Evolutionary conservation across 2,113 vertebrate species (phyloP), one percentile per base, ranked within the genome.

Genomic region (Oreochromis spilurus): DNA sequence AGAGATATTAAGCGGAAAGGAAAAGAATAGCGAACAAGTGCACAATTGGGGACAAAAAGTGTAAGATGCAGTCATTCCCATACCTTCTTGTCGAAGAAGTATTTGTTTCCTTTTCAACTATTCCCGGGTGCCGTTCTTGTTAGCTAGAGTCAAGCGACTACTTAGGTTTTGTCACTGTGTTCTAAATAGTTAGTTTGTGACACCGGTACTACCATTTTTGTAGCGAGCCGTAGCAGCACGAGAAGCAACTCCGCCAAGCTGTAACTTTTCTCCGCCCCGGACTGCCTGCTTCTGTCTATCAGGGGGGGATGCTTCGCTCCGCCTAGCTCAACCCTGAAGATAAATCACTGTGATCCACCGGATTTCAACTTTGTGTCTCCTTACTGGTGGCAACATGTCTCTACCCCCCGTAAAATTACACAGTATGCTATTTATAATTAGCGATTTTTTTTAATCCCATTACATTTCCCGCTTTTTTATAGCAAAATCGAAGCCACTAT

Each of bases 221-320:
- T 65, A 5, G 82, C 11, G 70, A 72, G 36, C 45, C 24, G 79
- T n/a, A 24, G 50, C 5, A 24, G 57, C 86, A 86, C 88, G 89
- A 87, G 67, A 36, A 82, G n/a, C 82, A 70, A 67, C 72, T 85
- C 89, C 84, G 81, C 90, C 85, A 82, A 81, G 93, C 79, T 62
- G 54, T 19, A 67, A 65, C 72, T 93, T 62, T 91, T 58, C 95
- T 91, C 94, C 94, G 93, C 94, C 94, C 70, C 92, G 87, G 84
- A 91, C 85, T 95, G 85, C 57, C 88, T 48, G 92, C 83, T 52
- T 36, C 92, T 78, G 83, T 82, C 77, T 72, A 48, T 72, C 40
- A n/a, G 40, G 34, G 83, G 70, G 86, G 90, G 93, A 91, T 94
- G 89, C 91, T 85, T 94, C 19, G 95, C 94, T 85, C 95, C 95